These are phyloP conservation scores for Diachasma alloeum DNA, from an alignment of 1,140 invertebrate species.

Conservation along the genomic window DNA sequence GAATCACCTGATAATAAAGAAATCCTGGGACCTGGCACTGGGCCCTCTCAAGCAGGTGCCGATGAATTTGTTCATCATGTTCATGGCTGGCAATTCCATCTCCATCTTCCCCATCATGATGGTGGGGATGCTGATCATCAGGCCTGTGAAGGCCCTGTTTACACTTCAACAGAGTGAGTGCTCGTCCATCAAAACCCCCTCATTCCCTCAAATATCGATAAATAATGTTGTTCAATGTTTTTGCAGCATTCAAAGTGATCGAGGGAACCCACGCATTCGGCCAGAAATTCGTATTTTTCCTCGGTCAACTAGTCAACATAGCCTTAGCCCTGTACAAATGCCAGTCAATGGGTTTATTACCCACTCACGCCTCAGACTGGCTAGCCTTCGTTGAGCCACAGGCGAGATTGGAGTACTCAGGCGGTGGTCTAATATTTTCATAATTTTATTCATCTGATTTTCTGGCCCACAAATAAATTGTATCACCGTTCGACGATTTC, in stretches of 20 bases:
- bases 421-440: constrained; percentile 80
- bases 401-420: constrained; percentile 85
- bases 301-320: constrained; percentile 95
- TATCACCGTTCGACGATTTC: background rate
- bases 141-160: constrained; percentile 95
- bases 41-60: constrained; percentile 95
- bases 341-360: constrained; percentile 97
- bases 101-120: constrained; percentile 99
- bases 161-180: constrained; percentile 80
- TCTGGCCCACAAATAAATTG: constrained; percentile 21
- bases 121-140: constrained; percentile 97
- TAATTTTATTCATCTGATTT: constrained; percentile 46
- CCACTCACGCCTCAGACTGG: constrained; percentile 98
- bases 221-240: constrained; percentile 8
- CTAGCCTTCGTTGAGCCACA: constrained; percentile 96
- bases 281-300: constrained; percentile 94
- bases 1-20: constrained; percentile 88
- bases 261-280: constrained; percentile 90
- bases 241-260: constrained; percentile 90
- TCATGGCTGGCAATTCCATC: constrained; percentile 99
- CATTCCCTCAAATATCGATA: background rate
- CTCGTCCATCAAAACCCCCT: background rate
- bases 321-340: constrained; percentile 97
- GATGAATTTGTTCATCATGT: constrained; percentile 99
- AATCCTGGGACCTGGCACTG: constrained; percentile 97